Evolutionary conservation across 1,140 invertebrate species (phyloP), one percentile per base, ranked within the genome.

Genomic region (Pseudobourletiella spinata): DNA sequence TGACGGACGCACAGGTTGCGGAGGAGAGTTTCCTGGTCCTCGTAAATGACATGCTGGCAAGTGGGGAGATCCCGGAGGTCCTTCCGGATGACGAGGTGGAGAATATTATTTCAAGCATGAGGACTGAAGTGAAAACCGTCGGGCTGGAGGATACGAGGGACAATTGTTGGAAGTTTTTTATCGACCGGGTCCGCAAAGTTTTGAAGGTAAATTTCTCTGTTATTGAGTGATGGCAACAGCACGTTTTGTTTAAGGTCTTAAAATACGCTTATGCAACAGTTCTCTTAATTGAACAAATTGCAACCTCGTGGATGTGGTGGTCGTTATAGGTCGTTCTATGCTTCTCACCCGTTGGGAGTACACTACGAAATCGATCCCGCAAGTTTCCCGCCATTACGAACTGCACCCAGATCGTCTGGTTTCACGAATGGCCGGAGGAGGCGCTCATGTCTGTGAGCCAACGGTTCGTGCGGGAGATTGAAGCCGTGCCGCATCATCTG

Each of bases 101-200:
- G 77, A 95, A 95, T 73, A 92, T 97, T 57, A 89, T 97, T 65
- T 84, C 82, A 68, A 88, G 88, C 70, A 84, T 91, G 16, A 80
- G 89, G 62, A 90, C 88, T 80, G 90, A 94, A 81, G 91, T 95
- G 57, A 92, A 87, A 80, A 82, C 80, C 52, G 75, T 82, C 2
- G 94, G 77, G 73, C 77, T 91, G 57, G 77, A 84, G 59, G 94
- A 97, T 75, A 90, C 90, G 0, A 79, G 91, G 70, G 93, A 98
- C 77, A 95, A 93, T 72, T 96, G 93, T 75, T 98, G 94, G 94
- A 93, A 89, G 75, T 95, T 95, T 76, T 98, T 97, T 75, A 93
- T 97, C 69, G 92, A 97, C 73, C 81, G 91, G 73, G 93, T 97
- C 16, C 82, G 92, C 66, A 84, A 87, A 66, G 86, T 91, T 74